Evolutionary conservation across 2,113 vertebrate species (phyloP).

Genomic region (Muntiacus muntjak): DNA sequence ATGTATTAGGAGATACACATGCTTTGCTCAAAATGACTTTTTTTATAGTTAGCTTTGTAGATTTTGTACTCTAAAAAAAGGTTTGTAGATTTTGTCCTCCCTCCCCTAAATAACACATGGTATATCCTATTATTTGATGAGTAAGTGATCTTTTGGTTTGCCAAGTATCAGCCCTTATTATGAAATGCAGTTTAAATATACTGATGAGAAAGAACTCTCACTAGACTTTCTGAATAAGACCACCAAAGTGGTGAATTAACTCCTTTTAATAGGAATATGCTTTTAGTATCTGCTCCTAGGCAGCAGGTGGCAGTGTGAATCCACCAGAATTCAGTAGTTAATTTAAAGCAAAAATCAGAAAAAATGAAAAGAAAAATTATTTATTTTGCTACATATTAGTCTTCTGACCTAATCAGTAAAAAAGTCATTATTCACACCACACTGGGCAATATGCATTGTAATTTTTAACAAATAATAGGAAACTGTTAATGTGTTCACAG

Average conservation of each 20-base stretch:
- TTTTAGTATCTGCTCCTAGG: conserved; percentile 22
- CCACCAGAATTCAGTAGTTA: conserved; percentile 60
- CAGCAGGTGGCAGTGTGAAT: conserved; percentile 88
- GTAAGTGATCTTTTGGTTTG: not conserved
- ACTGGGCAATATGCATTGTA: conserved; percentile 87
- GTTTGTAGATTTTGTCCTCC: not conserved
- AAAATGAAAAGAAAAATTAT: conserved; percentile 85
- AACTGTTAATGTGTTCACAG: conserved; percentile 86
- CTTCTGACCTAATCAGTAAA: conserved; percentile 88
- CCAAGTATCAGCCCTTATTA: not conserved
- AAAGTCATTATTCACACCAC: conserved; percentile 90
- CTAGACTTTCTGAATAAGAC: not conserved
- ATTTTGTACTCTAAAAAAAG: not conserved
- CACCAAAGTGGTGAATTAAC: not conserved
- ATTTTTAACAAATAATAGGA: conserved; percentile 90
- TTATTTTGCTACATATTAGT: conserved; percentile 87
- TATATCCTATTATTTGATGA: not conserved
- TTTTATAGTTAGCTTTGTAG: not conserved
- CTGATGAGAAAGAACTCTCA: not conserved
- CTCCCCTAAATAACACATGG: not conserved
- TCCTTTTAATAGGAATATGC: not conserved
- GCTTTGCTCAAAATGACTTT: not conserved
- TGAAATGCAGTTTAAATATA: not conserved
- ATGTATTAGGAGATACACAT: not conserved
- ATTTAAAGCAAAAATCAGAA: conserved; percentile 74